Conservation (phyloP, 2,888 invertebrate genomes). For the Noctua fimbriata region DNA sequence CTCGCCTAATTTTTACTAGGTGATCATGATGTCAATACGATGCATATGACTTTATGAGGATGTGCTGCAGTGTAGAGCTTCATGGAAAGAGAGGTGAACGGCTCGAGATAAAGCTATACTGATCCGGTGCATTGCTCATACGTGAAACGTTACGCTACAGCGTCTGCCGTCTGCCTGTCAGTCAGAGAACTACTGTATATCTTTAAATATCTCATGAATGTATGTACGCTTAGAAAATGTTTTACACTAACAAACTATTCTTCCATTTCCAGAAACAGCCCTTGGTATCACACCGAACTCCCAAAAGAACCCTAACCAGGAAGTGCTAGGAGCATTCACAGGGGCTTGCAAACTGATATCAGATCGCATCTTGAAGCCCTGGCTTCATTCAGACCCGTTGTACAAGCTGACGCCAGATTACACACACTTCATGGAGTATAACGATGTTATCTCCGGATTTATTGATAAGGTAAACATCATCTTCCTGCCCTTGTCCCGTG, state of each 20-base stretch:
- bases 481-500: neutral
- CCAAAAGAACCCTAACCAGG: slow-evolving; percentile 35
- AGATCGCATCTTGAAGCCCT: slow-evolving; percentile 57
- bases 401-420: slow-evolving; percentile 57
- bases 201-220: neutral
- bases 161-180: neutral
- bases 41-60: neutral
- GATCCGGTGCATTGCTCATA: neutral
- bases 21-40: neutral
- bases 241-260: neutral
- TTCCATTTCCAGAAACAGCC: slow-evolving; percentile 53
- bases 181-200: neutral
- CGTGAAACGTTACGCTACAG: neutral
- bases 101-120: neutral
- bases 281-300: slow-evolving; percentile 47
- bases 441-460: slow-evolving; percentile 32
- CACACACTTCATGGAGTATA: slow-evolving; percentile 26
- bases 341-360: slow-evolving; percentile 39
- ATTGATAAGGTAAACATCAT: slow-evolving; percentile 41
- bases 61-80: neutral
- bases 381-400: slow-evolving; percentile 49
- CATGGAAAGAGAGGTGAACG: neutral
- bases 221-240: neutral
- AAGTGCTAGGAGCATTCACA: slow-evolving; percentile 46
- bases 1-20: neutral